A percentile compares a stretch with the other conserved stretches of the same genome.
Conservation (phyloP, 2,888 invertebrate species). For the Parasteatoda lunata region DNA sequence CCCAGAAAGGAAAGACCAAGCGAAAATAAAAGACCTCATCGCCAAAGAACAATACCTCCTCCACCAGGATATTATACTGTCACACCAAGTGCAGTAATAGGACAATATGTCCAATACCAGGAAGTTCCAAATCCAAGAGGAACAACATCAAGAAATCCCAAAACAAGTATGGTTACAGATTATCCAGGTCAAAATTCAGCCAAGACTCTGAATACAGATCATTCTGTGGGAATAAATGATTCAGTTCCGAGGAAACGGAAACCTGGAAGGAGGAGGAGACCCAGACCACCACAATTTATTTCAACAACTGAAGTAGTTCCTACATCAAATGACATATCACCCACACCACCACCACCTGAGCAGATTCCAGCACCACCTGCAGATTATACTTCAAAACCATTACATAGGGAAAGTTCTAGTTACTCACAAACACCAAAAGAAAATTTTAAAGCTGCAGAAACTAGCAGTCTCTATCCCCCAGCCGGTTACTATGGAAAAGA, state of each 20-base stretch:
- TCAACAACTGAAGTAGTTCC: constrained; percentile 11
- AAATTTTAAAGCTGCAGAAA: constrained; percentile 13
- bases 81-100: constrained; percentile 4
- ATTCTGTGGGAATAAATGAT: constrained; percentile 9
- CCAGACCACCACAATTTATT: constrained; percentile 14
- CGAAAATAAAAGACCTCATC: not conserved
- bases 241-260: constrained; percentile 24
- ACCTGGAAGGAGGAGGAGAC: constrained; percentile 45
- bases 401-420: constrained; percentile 7
- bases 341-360: constrained; percentile 57
- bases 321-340: constrained; percentile 42
- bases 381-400: constrained; percentile 42
- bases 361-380: constrained; percentile 61
- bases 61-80: constrained; percentile 21
- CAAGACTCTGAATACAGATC: not conserved
- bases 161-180: constrained; percentile 12
- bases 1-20: constrained; percentile 12
- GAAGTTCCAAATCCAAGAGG: constrained; percentile 11
- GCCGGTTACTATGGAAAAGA: constrained; percentile 65
- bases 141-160: constrained; percentile 1
- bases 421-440: constrained; percentile 20
- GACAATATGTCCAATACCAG: constrained; percentile 19
- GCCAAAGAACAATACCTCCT: constrained; percentile 16
- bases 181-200: constrained; percentile 4
- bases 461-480: constrained; percentile 51